Evolutionary conservation across 2,113 vertebrate species (phyloP).

Genomic region (Eurypyga helias): DNA sequence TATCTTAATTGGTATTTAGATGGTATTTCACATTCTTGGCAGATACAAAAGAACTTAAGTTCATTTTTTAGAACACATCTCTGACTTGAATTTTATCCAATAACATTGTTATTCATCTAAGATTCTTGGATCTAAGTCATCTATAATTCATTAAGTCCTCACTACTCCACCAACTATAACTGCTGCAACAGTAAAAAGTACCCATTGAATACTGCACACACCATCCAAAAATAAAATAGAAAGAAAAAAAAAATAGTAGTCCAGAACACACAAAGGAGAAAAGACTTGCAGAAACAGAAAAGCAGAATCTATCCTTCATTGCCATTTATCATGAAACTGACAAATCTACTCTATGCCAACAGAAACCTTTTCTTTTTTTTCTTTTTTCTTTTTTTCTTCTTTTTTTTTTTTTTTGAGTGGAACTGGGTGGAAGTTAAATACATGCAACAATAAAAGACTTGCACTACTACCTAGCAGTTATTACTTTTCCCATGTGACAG

Average conservation of each 20-base stretch:
- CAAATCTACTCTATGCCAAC: neutral
- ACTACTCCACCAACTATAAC: neutral
- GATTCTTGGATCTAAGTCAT: neutral
- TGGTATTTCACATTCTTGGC: neutral
- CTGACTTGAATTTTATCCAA: conserved; percentile 1
- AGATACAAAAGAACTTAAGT: neutral
- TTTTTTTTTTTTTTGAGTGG: neutral
- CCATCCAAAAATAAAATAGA: neutral
- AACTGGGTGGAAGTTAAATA: neutral
- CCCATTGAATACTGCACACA: neutral
- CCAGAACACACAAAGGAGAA: neutral
- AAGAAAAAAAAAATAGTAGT: neutral
- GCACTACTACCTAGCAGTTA: neutral
- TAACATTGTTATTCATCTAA: neutral
- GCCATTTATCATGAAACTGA: neutral
- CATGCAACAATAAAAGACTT: neutral
- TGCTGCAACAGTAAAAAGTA: neutral
- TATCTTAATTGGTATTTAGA: neutral
- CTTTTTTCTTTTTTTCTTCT: neutral
- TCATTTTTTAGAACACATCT: neutral
- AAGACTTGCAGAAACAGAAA: neutral
- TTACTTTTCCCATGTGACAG: neutral
- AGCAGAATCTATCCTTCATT: neutral
- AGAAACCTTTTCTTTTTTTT: neutral
- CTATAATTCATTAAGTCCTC: neutral